Conservation (phyloP, 1,140 invertebrate genomes). For the Magallana gigas region DNA sequence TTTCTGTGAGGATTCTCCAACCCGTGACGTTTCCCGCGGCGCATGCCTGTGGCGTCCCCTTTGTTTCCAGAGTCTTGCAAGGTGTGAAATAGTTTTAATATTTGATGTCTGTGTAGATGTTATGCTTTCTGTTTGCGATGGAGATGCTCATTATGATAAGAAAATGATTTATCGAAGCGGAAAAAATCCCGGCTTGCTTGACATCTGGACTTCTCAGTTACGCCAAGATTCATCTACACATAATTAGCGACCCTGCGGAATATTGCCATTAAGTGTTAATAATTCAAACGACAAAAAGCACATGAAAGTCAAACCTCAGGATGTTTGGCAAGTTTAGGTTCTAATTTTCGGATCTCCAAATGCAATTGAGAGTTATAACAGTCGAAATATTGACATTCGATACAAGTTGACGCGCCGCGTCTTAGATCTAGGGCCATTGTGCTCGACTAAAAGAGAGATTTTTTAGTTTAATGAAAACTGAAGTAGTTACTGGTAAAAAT, state of each 20-base stretch:
- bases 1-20: neutral
- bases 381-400: neutral
- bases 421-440: neutral
- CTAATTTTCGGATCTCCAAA: slow-evolving; percentile 2
- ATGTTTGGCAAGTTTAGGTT: neutral
- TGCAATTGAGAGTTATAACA: neutral
- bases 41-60: neutral
- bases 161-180: slow-evolving; percentile 16
- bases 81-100: slow-evolving; percentile 28
- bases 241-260: neutral
- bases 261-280: slow-evolving; percentile 20
- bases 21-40: slow-evolving; percentile 13
- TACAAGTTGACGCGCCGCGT: neutral
- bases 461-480: slow-evolving; percentile 4
- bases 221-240: slow-evolving; percentile 2
- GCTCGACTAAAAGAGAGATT: neutral
- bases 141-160: slow-evolving; percentile 34
- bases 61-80: neutral
- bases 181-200: neutral
- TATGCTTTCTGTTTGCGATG: neutral
- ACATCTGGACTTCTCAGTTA: slow-evolving; percentile 18
- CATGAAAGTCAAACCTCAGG: slow-evolving; percentile 21
- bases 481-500: neutral
- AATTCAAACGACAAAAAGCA: neutral
- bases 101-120: slow-evolving; percentile 23